Percentiles rank a stretch among this genome's conserved stretches.
Evolutionary conservation across 2,797 vertebrate genomes (phyloP).

Genomic region (Sebastes baramenuke): DNA sequence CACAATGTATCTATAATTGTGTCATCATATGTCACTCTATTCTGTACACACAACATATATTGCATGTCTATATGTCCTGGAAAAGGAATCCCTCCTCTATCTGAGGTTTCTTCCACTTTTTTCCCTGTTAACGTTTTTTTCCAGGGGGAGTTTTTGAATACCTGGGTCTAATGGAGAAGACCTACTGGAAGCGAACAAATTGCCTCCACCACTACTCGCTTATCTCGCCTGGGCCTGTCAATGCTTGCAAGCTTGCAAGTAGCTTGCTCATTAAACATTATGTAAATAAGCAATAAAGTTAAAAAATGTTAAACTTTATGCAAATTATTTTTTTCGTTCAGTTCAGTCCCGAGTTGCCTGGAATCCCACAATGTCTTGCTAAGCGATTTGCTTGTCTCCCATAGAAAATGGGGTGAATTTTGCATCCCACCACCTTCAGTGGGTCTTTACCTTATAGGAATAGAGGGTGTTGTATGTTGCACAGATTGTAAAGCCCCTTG

Average conservation of each 20-base stretch:
- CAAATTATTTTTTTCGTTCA: not conserved
- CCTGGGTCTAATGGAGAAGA: not conserved
- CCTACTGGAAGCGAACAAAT: not conserved
- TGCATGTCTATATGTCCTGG: not conserved
- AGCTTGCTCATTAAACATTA: not conserved
- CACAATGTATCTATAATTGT: not conserved
- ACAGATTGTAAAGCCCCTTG: too few species aligned
- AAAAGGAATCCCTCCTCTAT: not conserved
- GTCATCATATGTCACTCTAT: not conserved
- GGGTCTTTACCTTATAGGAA: not conserved
- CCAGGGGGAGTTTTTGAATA: not conserved
- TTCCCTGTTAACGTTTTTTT: not conserved
- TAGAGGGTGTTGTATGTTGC: not conserved
- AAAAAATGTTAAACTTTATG: not conserved
- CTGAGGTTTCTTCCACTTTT: not conserved
- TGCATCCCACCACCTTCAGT: not conserved
- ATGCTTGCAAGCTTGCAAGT: not conserved
- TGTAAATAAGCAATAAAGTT: not conserved
- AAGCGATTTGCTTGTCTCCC: too few species aligned
- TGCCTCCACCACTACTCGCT: not conserved
- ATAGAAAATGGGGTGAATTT: too few species aligned
- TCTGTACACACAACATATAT: not conserved
- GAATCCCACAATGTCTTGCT: not conserved
- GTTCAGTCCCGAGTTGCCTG: not conserved
- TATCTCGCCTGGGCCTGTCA: not conserved